Evolutionary conservation across 2,888 invertebrate genomes (phyloP).

Genomic region (Eristalis tenax): DNA sequence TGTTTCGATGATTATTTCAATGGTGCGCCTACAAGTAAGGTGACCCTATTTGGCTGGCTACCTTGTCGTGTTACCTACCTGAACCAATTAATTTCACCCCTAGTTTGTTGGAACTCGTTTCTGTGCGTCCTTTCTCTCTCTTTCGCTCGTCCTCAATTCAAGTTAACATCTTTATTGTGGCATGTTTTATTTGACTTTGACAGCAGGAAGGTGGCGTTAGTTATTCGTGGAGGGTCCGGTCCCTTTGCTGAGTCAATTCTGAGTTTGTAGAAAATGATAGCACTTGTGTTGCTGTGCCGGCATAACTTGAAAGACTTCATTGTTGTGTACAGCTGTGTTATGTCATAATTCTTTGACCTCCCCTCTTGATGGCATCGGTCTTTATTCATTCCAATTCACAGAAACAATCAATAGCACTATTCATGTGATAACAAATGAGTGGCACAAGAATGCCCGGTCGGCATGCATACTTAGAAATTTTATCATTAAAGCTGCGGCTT

Average conservation of each 20-base stretch:
- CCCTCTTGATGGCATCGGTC: not conserved
- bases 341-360: not conserved
- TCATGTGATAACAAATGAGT: not conserved
- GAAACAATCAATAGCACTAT: not conserved
- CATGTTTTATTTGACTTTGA: constrained; percentile 10
- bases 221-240: constrained; percentile 22
- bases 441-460: not conserved
- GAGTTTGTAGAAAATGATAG: not conserved
- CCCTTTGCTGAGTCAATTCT: not conserved
- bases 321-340: not conserved
- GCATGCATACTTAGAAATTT: not conserved
- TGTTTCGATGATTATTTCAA: not conserved
- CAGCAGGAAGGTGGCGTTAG: constrained; percentile 18
- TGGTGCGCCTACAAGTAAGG: constrained; percentile 12
- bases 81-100: constrained; percentile 21
- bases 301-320: not conserved
- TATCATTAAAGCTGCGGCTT: not conserved
- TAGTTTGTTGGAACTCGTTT: constrained; percentile 1
- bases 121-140: not conserved
- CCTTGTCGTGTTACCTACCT: constrained; percentile 26
- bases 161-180: constrained; percentile 29
- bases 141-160: not conserved
- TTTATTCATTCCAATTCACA: not conserved
- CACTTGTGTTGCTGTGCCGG: not conserved
- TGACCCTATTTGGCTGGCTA: not conserved